Evolutionary conservation across 2,113 vertebrate genomes (phyloP).

Genomic region (Aegotheles bennettii): DNA sequence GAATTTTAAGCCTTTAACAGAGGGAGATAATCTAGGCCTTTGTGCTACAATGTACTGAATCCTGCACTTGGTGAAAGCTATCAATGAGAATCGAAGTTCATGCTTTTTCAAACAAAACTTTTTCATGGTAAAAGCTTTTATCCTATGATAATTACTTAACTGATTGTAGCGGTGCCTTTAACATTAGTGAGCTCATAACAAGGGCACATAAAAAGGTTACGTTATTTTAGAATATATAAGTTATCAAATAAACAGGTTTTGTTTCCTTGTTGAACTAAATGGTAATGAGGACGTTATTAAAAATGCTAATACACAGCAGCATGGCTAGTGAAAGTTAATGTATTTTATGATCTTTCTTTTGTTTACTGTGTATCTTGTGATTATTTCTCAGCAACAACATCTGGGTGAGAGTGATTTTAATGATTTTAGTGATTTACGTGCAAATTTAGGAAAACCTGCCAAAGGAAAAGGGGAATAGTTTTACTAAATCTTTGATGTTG

Average conservation of each 20-base stretch:
- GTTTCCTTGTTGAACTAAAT: slow-evolving; percentile 34
- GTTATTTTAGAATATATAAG: slow-evolving; percentile 49
- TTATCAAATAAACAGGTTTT: slow-evolving; percentile 41
- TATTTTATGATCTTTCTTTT: slow-evolving; percentile 52
- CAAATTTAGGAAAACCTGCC: background rate
- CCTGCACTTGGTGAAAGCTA: slow-evolving; percentile 82
- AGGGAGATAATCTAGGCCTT: slow-evolving; percentile 92
- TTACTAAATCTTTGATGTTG: background rate
- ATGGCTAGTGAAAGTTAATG: slow-evolving; percentile 26
- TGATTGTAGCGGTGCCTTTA: slow-evolving; percentile 75
- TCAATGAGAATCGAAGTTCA: slow-evolving; percentile 82
- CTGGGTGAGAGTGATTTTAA: background rate
- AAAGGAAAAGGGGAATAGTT: background rate
- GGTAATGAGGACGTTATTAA: slow-evolving; percentile 62
- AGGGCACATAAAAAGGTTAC: slow-evolving; percentile 26
- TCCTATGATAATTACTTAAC: slow-evolving; percentile 88
- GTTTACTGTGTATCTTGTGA: background rate
- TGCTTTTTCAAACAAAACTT: slow-evolving; percentile 85
- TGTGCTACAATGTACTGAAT: slow-evolving; percentile 92
- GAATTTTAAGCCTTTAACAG: slow-evolving; percentile 87
- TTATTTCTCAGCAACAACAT: slow-evolving; percentile 1
- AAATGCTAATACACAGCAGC: slow-evolving; percentile 38
- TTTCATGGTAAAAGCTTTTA: slow-evolving; percentile 86
- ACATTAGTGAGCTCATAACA: slow-evolving; percentile 43
- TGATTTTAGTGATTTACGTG: slow-evolving; percentile 38